phyloP scores from a whole-genome alignment of 2,113 vertebrate species.

The Hemiprocne comata region DNA sequence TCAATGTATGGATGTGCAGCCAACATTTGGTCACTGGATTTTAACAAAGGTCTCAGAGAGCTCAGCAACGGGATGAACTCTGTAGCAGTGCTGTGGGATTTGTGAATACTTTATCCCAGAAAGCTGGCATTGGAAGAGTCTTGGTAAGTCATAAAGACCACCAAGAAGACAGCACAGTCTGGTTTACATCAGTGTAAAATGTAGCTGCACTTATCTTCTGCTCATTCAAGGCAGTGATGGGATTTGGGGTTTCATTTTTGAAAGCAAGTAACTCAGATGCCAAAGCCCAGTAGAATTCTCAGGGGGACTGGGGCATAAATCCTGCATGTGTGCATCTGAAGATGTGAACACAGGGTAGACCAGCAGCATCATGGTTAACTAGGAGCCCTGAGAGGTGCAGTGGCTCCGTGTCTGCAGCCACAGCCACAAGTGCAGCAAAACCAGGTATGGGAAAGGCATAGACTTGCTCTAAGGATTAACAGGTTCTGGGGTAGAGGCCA shows the following conservation, averaged over 20 bases:
- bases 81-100: background rate
- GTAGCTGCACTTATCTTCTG: background rate
- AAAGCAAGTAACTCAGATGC: background rate
- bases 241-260: background rate
- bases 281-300: background rate
- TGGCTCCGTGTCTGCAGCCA: background rate
- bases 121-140: background rate
- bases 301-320: background rate
- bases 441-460: background rate
- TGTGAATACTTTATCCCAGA: background rate
- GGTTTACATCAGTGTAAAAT: background rate
- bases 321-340: background rate
- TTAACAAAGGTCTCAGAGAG: background rate
- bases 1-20: background rate
- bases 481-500: background rate
- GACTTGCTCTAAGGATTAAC: background rate
- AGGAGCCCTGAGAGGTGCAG: background rate
- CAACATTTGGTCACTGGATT: background rate
- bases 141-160: background rate
- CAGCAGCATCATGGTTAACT: background rate
- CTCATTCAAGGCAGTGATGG: background rate
- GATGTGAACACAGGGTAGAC: background rate
- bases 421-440: background rate
- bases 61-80: background rate
- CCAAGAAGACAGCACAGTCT: background rate